phyloP scores from a whole-genome alignment of 2,113 vertebrate genomes.

The Chaetops frenatus region DNA sequence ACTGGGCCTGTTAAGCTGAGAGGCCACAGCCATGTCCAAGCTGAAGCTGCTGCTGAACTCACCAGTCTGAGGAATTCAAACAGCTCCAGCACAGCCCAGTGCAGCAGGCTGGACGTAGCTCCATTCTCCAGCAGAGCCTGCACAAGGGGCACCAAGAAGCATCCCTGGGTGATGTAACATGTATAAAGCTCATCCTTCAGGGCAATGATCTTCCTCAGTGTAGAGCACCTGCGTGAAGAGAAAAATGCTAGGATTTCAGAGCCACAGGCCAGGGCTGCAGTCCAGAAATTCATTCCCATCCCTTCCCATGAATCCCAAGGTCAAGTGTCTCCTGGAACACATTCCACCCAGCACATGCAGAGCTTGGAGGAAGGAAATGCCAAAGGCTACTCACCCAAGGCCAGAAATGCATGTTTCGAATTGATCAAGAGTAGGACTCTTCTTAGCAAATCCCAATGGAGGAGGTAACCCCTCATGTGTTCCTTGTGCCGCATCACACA shows the following conservation, averaged over 20 bases:
- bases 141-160: neutral
- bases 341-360: neutral
- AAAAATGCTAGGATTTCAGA: neutral
- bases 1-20: neutral
- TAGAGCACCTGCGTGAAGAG: neutral
- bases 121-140: neutral
- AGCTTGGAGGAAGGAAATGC: neutral
- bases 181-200: neutral
- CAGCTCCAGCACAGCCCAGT: neutral
- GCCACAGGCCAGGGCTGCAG: neutral
- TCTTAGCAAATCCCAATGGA: neutral
- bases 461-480: neutral
- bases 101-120: neutral
- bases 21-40: fast-evolving
- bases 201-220: neutral
- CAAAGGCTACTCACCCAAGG: neutral
- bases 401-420: neutral
- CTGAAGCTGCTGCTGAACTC: neutral
- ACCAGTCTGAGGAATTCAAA: neutral
- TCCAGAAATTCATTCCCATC: neutral
- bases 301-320: neutral
- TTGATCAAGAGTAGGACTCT: neutral
- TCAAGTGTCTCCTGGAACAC: neutral
- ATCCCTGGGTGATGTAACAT: neutral
- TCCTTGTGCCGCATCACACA: neutral